Percentiles rank a stretch among this genome's conserved stretches.
phyloP scores from a whole-genome alignment of 1,140 invertebrate species.

The Zaprionus tsacasi region DNA sequence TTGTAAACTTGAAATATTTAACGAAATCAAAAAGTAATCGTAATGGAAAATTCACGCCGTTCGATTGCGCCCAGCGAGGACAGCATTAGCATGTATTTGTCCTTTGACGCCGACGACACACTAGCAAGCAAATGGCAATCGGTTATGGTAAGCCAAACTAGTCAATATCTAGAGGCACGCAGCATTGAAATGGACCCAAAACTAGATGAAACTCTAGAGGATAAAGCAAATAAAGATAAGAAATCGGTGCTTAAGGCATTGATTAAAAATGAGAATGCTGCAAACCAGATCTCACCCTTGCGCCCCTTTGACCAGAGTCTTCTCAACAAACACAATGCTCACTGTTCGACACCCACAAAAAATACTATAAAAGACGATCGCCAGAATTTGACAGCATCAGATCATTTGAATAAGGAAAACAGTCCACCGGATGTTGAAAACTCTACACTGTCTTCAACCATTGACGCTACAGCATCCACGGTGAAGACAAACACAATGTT shows the following conservation, averaged over 20 bases:
- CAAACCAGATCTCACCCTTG: slow-evolving; percentile 58
- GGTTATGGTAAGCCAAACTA: slow-evolving; percentile 43
- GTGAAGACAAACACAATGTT: slow-evolving; percentile 64
- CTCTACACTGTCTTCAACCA: slow-evolving; percentile 61
- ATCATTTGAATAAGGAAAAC: slow-evolving; percentile 67
- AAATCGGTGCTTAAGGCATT: slow-evolving; percentile 46
- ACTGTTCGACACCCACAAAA: slow-evolving; percentile 73
- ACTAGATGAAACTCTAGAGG: slow-evolving; percentile 40
- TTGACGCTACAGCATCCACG: slow-evolving; percentile 55
- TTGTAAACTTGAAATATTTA: background rate
- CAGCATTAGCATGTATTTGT: slow-evolving; percentile 74
- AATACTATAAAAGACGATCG: background rate
- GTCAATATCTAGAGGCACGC: slow-evolving; percentile 58
- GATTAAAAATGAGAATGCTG: slow-evolving; percentile 28
- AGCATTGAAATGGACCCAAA: slow-evolving; percentile 46
- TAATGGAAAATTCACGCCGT: slow-evolving; percentile 64
- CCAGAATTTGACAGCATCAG: background rate
- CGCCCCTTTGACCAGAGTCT: slow-evolving; percentile 67
- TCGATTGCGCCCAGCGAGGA: slow-evolving; percentile 56
- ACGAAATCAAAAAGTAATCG: background rate
- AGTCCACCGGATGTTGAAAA: slow-evolving; percentile 54
- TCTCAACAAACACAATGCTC: slow-evolving; percentile 63
- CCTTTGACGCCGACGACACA: slow-evolving; percentile 70
- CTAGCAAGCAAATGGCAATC: slow-evolving; percentile 68
- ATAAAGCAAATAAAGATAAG: slow-evolving; percentile 37